Evolutionary conservation across 1,140 invertebrate species (phyloP).

Genomic region (Palaemon carinicauda): DNA sequence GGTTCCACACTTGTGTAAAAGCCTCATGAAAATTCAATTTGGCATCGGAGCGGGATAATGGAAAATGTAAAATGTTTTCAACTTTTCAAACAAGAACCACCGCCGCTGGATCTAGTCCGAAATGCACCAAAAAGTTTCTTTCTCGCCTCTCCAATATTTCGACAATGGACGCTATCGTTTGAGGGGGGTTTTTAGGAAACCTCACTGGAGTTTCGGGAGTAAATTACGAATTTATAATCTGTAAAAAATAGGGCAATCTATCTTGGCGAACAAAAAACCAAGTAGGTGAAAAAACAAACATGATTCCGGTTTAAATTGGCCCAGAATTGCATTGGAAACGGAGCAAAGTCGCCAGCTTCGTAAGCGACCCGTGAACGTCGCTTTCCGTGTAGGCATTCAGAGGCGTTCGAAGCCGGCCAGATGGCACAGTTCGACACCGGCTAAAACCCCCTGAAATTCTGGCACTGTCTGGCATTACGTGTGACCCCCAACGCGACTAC

Average conservation of each 20-base stretch:
- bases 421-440: not conserved
- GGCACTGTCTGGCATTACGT: not conserved
- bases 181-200: not conserved
- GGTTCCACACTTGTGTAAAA: constrained; percentile 54
- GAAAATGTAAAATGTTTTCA: constrained; percentile 57
- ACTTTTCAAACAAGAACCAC: constrained; percentile 55
- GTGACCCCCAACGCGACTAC: too few relatives aligned
- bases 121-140: not conserved
- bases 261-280: not conserved
- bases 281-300: too few relatives aligned
- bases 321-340: not conserved
- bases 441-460: not conserved
- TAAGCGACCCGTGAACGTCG: constrained; percentile 27
- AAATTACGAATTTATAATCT: not conserved
- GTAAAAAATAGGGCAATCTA: not conserved
- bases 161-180: not conserved
- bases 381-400: constrained; percentile 48
- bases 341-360: not conserved
- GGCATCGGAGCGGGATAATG: constrained; percentile 51
- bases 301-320: not conserved
- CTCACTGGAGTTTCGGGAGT: not conserved
- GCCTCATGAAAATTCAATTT: constrained; percentile 56
- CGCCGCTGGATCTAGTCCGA: constrained; percentile 30
- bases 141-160: not conserved
- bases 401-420: constrained; percentile 8